Base-by-base conservation (phyloP, 2,797 vertebrate species). In the Pangasius sanitwongsei region DNA sequence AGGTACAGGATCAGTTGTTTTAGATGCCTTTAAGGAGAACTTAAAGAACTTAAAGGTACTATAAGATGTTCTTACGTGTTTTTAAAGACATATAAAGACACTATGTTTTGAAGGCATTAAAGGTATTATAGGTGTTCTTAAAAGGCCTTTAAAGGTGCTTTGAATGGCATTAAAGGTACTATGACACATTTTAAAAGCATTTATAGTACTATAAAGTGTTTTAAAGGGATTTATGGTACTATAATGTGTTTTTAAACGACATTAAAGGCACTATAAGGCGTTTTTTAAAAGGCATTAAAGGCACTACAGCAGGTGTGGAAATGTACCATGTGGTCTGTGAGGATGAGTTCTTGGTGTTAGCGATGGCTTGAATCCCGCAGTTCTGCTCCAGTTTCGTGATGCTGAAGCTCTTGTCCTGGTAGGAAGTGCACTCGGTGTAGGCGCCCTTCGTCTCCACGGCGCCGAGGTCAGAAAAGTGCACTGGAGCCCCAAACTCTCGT, bases 311-410 rank as follows among this genome's bases (percentile, higher is more conserved):
- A 50, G 13, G 34, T 63, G 16, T 57, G 37, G 65, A 23, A 55
- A 4, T 72, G 91, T 96, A 98, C 98, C 97, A 97, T 91, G 90
- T 94, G 86, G 98, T 99, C 95, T 99, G 98, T 87, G 96, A 94
- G 85, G 94, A 95, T 82, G 85, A 93, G 90, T 94, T 95, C 89
- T 88, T 95, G 89, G 96, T 82, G 74, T 70, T 86, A 31, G 96
- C 94, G 70, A 96, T 92, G 1, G 95, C 95, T 93, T 98, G 98
- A 12, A 93, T 8, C 4, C 94, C 95, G 0, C 94, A 84, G 91
- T 97, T 94, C 90, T 94, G 96, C 94, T 97, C 96, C 92, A 97
- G 94, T 74, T 92, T 93, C 86, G 93, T 96, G 93, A 99, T 94
- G 90, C 91, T 96, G 92, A 97, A 98, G 87, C 94, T 96, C 90